Evolutionary conservation across 2,888 invertebrate species (phyloP), one percentile per base, ranked within the genome.

Genomic region (Rhagium mordax): DNA sequence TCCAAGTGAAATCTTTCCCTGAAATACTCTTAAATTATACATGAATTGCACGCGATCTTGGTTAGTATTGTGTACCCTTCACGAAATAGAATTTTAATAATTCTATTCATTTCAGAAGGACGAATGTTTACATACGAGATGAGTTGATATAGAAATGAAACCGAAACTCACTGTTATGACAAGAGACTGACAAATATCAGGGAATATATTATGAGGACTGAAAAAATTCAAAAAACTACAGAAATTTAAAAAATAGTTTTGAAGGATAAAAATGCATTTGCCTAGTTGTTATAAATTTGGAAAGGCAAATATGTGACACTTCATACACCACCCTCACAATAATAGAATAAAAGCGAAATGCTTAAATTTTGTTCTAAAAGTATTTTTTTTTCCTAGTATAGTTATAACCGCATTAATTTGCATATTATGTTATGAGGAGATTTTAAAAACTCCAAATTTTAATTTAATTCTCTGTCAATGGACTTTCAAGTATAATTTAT

Each of bases 61-160:
- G 49, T 64, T 24, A 51, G 64, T 49, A 64, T 64, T 49, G 64
- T 49, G 64, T 64, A 64, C 49, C 27, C 21, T 51, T 7, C 49
- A 49, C 49, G 64, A 27, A 64, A 64, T 64, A 64, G 64, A 64
- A 64, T 64, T 64, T 64, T 64, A 64, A 64, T 64, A 64, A 64
- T 64, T 64, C 64, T 18, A 64, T 64, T 64, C 64, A 64, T 64
- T 27, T 33, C 64, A 49, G 29, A 49, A 64, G 64, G 51, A 64
- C 27, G 41, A 64, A 51, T 64, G 64, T 64, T 64, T 64, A 51
- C 64, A 64, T 13, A 49, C 33, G 51, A 24, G 51, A 55, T 66
- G 65, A 51, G 53, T 33, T 3, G 10, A 27, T 47, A 7, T 64
- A 7, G 24, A 47, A 15, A 29, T 16, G 49, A 29, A n/a, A 33